Base-by-base conservation (phyloP, 2,113 vertebrate genomes). In the Polypterus bichir region DNA sequence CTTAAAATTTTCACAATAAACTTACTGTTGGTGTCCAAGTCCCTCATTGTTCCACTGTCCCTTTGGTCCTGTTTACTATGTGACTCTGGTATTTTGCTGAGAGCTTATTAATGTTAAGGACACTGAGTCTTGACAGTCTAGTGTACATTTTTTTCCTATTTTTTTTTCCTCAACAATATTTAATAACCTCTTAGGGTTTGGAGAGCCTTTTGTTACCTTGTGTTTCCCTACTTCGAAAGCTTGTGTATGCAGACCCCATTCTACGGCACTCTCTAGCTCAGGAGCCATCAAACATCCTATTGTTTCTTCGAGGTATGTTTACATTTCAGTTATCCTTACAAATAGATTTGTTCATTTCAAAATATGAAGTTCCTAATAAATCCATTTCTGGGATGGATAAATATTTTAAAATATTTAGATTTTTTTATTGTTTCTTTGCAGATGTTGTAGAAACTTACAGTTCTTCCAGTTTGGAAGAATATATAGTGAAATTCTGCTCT, bases 271-370 rank as follows among this genome's bases (percentile, higher is more conserved):
- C 82, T 51, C 81, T 98, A 53, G 87, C 91, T 3, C 83, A 89
- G 54, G 79, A 79, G 46, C 66, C 86, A 58, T 75, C 80, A 64
- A 68, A 93, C 58, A 79, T 97, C 62, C 83, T 89, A 65, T 66
- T 78, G 9, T 73, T 99, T 7, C 81, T 97, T 71, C 84, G 88
- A 89, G 92, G 96, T 99, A 77, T 67, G 3, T 44, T 63, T 48
- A 3, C 58, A 61, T 9, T 44, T 58, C 7, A 58, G n/a, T 44
- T 44, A 5, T 27, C 1, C 27, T 53, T n/a, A 8, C 11, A 54
- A 11, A 54, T 27, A 27, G 27, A 27, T 27, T 1, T 27, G 27
- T 27, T 27, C 27, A 27, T 27, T 27, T 27, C 27, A 27, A 27
- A 27, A 27, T 27, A 27, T 27, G 27, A 1, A 27, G 27, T 27